These are phyloP conservation scores for Cephus runcator DNA, from an alignment of 2,888 invertebrate species.

Conservation along the genomic window DNA sequence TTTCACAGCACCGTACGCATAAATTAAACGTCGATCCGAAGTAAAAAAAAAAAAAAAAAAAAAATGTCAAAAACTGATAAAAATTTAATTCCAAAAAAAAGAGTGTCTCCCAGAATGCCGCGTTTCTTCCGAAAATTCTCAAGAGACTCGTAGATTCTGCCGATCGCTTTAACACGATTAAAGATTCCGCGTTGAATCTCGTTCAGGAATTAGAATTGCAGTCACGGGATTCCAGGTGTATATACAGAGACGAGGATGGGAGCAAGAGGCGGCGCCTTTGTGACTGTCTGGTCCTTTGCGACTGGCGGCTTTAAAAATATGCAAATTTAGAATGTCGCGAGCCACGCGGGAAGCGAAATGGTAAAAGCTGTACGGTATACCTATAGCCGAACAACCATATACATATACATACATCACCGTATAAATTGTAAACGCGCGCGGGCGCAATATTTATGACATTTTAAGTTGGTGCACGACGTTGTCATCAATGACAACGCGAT, in stretches of 20 bases:
- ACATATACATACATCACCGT: not conserved
- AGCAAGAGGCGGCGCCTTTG: conserved; percentile 1
- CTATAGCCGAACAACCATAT: too few relatives aligned
- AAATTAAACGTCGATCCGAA: too few relatives aligned
- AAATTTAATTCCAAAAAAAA: too few relatives aligned
- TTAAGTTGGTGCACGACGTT: conserved; percentile 17
- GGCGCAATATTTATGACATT: conserved; percentile 19
- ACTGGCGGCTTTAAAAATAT: conserved; percentile 4
- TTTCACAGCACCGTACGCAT: too few relatives aligned
- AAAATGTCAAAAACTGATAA: too few relatives aligned
- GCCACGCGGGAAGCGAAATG: not conserved
- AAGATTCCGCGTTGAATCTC: not conserved
- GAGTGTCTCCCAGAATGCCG: too few relatives aligned
- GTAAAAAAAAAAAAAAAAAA: too few relatives aligned
- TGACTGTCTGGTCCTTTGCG: not conserved
- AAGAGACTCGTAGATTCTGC: too few relatives aligned
- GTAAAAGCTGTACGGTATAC: not conserved
- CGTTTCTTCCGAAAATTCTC: too few relatives aligned
- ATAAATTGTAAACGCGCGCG: conserved; percentile 8
- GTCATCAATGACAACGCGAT: conserved; percentile 21
- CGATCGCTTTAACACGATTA: not conserved
- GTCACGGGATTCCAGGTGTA: not conserved
- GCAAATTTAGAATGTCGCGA: conserved; percentile 1
- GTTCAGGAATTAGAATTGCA: not conserved
- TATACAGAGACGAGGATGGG: not conserved